Evolutionary conservation across 2,113 vertebrate species (phyloP), one percentile per base, ranked within the genome.

Genomic region (Melanerpes aurifrons): DNA sequence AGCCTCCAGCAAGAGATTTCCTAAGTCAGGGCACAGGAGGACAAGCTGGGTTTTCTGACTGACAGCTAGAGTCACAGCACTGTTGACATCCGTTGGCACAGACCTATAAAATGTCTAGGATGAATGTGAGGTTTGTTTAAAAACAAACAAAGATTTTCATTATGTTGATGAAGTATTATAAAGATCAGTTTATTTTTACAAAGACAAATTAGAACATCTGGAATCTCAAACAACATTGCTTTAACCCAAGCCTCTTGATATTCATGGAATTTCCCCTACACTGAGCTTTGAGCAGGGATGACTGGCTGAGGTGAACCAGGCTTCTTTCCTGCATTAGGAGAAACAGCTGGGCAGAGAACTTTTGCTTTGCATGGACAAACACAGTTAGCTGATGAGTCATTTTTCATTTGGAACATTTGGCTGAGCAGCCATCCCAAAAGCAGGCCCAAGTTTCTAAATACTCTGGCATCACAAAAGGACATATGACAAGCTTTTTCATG

Each of bases 151-250:
- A 76, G 56, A 53, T 77, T 62, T 88, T 91, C 74, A 25, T 75
- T 78, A 90, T 1, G 5, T 29, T 74, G 70, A 92, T 72, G 28
- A 84, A 84, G 69, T 78, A 84, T 82, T 89, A 91, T 58, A 58
- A 95, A 79, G 59, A 61, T 74, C 7, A 4, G 43, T 92, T 93
- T 68, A 61, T 80, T 94, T 91, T 92, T 74, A 76, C 57, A 61
- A 83, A 81, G 76, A 68, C 62, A 81, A 93, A 86, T 64, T 8
- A 31, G 92, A 96, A 86, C 80, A 93, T 94, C 90, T 96, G 95
- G 92, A 93, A 84, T 83, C 69, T 86, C 62, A 40, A 86, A 9
- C 31, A 71, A 11, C 48, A 24, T 26, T 74, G 47, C 81, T 93
- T 81, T 72, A 92, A 86, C 54, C 58, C 69, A 58, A 73, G 37